Evolutionary conservation across 2,797 vertebrate species (phyloP), one percentile per base, ranked within the genome.

Genomic region (Pangasius krempfi): DNA sequence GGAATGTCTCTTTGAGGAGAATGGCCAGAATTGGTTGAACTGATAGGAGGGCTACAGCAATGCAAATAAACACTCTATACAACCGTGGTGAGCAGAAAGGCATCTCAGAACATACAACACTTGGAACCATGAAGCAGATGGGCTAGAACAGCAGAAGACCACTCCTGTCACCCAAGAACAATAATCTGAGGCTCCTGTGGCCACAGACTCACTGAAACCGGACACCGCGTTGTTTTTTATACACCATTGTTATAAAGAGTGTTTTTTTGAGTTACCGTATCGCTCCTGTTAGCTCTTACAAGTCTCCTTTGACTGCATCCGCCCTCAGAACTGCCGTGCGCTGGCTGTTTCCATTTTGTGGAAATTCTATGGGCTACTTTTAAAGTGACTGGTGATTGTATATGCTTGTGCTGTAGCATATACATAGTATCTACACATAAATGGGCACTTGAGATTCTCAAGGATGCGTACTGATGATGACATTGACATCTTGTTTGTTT

Each of bases 401-500:
- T 70, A 82, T 18, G 37, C 52, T 62, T 86, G 88, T 90, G 40
- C 13, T 40, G 0, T 47, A 62, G 22, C 37, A 44, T 44, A 18
- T 30, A 30, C 40, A 30, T 12, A 66, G 60, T 50, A 50, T 50
- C 4, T 66, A 18, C 27, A 84, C 60, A 84, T 22, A 47, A 20
- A 66, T 20, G 14, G 47, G 22, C 8, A n/a, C 30, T 58, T 33
- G 2, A 82, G 33, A 5, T 44, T 60, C 79, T 82, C 54, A 6
- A 44, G 30, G 1, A 66, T 84, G 40, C 33, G 8, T 68, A 66
- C 37, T 37, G 2, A n/a, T 73, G 25, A 30, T 68, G 47, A 33
- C 6, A 64, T 8, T 78, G 79, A 75, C 64, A 85, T 58, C 79
- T 62, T 89, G 89, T 91, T 90, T 90, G 1, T 37, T 37, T 37